phyloP scores from a whole-genome alignment of 1,140 invertebrate genomes.

The Aphaenogaster floridana region DNA sequence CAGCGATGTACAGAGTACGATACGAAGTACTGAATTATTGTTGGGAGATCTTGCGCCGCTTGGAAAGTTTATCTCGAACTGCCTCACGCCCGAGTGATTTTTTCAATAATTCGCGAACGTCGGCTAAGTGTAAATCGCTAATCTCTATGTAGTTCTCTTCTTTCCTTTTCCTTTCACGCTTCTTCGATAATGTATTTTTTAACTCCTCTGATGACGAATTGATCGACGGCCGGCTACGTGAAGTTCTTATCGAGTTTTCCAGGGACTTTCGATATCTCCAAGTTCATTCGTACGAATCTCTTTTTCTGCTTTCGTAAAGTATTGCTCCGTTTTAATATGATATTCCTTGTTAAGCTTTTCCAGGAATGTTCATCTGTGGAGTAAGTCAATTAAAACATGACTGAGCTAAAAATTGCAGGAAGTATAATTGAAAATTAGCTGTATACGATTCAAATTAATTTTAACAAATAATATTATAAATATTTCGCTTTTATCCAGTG shows the following conservation, averaged over 20 bases:
- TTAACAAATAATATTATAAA: not conserved
- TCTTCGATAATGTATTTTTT: conserved; percentile 74
- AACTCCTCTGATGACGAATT: conserved; percentile 72
- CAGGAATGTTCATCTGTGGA: not conserved
- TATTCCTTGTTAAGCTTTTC: conserved; percentile 3
- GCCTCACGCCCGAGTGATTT: conserved; percentile 54
- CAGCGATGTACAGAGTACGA: not conserved
- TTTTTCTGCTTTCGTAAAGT: conserved; percentile 24
- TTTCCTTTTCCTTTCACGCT: not conserved
- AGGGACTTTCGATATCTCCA: conserved; percentile 47
- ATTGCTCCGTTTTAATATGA: conserved; percentile 15
- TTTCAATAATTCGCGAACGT: conserved; percentile 64
- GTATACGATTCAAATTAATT: not conserved
- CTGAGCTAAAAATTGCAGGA: conserved; percentile 11
- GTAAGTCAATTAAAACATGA: conserved; percentile 9
- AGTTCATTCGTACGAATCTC: conserved; percentile 48
- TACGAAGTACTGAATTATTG: conserved; percentile 51
- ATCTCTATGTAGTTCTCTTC: conserved; percentile 42
- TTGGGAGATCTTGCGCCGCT: conserved; percentile 28
- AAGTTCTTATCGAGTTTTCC: conserved; percentile 59
- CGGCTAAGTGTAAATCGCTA: conserved; percentile 64
- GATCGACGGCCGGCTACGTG: conserved; percentile 61
- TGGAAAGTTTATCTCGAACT: conserved; percentile 50
- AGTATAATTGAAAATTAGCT: conserved; percentile 13
- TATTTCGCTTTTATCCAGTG: not conserved